Percentiles rank a stretch among this genome's conserved stretches.
These are phyloP conservation scores for Argyresthia albistria DNA, from an alignment of 2,888 invertebrate species.

Conservation along the genomic window DNA sequence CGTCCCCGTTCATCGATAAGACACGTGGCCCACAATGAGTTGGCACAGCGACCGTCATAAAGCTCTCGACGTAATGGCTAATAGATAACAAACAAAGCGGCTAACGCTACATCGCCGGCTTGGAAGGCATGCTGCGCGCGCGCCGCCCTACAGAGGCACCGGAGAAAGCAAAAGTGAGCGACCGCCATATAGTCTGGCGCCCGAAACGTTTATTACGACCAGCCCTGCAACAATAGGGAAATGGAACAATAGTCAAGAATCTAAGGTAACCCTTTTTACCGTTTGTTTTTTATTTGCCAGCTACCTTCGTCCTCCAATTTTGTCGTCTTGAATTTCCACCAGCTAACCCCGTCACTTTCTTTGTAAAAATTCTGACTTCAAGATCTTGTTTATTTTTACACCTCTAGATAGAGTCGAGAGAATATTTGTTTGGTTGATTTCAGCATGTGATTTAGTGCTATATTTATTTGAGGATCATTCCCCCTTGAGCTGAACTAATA, in stretches of 20 bases:
- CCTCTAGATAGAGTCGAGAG: too few relatives aligned
- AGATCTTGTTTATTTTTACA: too few relatives aligned
- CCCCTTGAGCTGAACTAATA: too few relatives aligned
- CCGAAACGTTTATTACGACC: conserved; percentile 22
- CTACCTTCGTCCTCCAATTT: neutral
- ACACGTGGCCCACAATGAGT: conserved; percentile 26
- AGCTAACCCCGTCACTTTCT: neutral
- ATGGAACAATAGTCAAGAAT: conserved; percentile 12
- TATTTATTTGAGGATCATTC: too few relatives aligned
- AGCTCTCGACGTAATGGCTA: conserved; percentile 32
- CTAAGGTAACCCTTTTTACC: conserved; percentile 8
- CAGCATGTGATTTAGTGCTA: too few relatives aligned
- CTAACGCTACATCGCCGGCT: conserved; percentile 34
- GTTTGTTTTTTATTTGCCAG: neutral
- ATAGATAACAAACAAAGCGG: conserved; percentile 34
- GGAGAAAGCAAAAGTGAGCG: conserved; percentile 50
- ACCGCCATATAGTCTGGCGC: conserved; percentile 15
- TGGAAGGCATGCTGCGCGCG: conserved; percentile 27
- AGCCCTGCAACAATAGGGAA: neutral
- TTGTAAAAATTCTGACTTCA: neutral
- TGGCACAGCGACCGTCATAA: conserved; percentile 14
- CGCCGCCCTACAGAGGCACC: conserved; percentile 23
- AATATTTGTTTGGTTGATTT: too few relatives aligned
- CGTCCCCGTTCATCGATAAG: conserved; percentile 10
- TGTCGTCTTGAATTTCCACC: neutral